Percentiles rank a stretch among this genome's conserved stretches.
Conservation (phyloP, 2,113 vertebrate species). For the Xiphophorus hellerii region DNA sequence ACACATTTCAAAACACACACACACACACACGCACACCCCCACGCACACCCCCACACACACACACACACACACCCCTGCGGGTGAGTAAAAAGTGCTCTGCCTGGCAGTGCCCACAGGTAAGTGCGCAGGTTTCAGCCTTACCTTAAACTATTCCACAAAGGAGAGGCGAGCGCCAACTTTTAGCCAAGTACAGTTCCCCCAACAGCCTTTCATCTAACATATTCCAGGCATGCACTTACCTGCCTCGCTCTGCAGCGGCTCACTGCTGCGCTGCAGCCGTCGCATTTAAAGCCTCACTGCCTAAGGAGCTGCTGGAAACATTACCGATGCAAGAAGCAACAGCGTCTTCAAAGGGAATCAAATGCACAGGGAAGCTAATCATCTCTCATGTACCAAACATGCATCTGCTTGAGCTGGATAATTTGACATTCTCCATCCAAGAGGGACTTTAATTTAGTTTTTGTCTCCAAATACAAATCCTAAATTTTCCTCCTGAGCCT, state of each 20-base stretch:
- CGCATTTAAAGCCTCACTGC: constrained; percentile 45
- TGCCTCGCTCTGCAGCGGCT: constrained; percentile 69
- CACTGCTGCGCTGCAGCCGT: constrained; percentile 68
- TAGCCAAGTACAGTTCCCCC: constrained; percentile 71
- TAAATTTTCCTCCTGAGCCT: background rate
- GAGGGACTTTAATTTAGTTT: too few species aligned
- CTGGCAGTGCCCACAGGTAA: constrained; percentile 1
- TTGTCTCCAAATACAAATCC: background rate
- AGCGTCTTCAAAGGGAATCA: constrained; percentile 41
- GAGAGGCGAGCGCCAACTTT: constrained; percentile 40
- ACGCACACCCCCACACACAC: background rate
- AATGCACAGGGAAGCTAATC: constrained; percentile 29
- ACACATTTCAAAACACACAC: background rate
- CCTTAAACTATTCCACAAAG: constrained; percentile 16
- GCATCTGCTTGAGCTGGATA: constrained; percentile 9
- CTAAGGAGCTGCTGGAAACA: constrained; percentile 43
- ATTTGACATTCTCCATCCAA: background rate
- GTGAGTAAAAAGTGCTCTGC: background rate
- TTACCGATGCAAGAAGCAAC: constrained; percentile 43
- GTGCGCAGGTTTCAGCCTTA: constrained; percentile 4
- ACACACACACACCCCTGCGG: background rate
- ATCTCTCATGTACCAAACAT: constrained; percentile 8
- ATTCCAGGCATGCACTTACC: constrained; percentile 81
- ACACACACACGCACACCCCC: background rate
- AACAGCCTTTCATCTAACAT: constrained; percentile 71